phyloP scores from a whole-genome alignment of 2,797 vertebrate species.

The Galagoides demidoff region DNA sequence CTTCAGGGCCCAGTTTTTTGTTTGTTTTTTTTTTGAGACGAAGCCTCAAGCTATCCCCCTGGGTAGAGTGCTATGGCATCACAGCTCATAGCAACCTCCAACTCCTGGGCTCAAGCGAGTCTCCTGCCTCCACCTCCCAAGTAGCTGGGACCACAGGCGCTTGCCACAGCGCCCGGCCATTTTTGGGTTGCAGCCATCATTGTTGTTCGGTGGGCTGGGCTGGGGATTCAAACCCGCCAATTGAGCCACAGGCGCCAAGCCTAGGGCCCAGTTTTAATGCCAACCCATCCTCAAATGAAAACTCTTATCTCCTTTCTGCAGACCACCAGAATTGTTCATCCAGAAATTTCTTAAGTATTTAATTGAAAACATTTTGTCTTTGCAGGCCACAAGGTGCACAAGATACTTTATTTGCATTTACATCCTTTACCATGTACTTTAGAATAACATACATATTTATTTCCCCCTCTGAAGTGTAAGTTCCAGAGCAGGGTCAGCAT shows the following conservation, averaged over 20 bases:
- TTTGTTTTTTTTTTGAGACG: too few relatives aligned
- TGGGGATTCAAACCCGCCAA: too few relatives aligned
- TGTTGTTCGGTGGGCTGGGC: too few relatives aligned
- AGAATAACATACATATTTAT: not conserved
- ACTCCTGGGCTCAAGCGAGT: too few relatives aligned
- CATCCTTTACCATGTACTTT: not conserved
- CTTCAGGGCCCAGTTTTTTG: not conserved
- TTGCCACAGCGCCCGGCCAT: too few relatives aligned
- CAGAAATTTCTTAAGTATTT: not conserved
- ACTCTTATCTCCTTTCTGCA: not conserved
- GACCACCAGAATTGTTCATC: not conserved
- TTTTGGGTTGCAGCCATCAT: too few relatives aligned
- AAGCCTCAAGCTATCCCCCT: too few relatives aligned
- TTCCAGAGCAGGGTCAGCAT: not conserved
- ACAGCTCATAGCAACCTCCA: too few relatives aligned
- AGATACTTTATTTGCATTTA: not conserved
- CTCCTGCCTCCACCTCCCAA: too few relatives aligned
- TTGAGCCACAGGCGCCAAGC: too few relatives aligned
- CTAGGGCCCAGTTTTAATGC: not conserved
- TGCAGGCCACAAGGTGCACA: not conserved
- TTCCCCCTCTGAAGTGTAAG: not conserved
- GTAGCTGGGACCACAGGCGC: too few relatives aligned
- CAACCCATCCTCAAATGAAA: not conserved
- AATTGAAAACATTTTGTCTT: not conserved
- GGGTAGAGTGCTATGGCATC: too few relatives aligned